phyloP scores from a whole-genome alignment of 2,797 vertebrate species.

The Hoplostethus atlanticus region DNA sequence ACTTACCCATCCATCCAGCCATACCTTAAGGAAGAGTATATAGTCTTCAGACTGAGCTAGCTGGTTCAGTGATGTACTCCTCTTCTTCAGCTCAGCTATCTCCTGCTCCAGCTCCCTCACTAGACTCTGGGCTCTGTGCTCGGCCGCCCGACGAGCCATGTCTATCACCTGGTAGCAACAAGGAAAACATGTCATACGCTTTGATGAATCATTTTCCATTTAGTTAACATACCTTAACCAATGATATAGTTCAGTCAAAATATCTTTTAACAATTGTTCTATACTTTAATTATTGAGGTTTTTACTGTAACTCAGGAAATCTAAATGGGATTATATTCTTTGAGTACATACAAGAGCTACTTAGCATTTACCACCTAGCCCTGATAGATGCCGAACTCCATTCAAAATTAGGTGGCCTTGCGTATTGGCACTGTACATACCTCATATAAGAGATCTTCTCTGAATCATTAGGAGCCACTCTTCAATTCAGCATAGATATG shows the following conservation, averaged over 20 bases:
- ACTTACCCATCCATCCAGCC: not conserved
- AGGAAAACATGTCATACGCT: too few relatives aligned
- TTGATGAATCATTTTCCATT: not conserved
- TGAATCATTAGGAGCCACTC: too few relatives aligned
- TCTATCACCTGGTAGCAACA: constrained; percentile 67
- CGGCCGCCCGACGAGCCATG: constrained; percentile 50
- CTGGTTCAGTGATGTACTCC: constrained; percentile 61
- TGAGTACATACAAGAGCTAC: too few relatives aligned
- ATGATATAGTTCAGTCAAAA: too few relatives aligned
- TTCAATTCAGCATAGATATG: too few relatives aligned
- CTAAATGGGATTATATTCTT: not conserved
- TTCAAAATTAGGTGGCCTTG: too few relatives aligned
- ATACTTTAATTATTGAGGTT: too few relatives aligned
- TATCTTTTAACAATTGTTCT: too few relatives aligned
- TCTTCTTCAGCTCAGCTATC: constrained; percentile 73
- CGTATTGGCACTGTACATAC: too few relatives aligned
- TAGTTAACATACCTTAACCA: not conserved
- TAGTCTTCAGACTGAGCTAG: constrained; percentile 71
- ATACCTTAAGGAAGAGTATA: constrained; percentile 77
- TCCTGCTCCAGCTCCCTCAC: constrained; percentile 79
- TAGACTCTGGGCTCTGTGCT: constrained; percentile 71
- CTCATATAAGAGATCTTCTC: too few relatives aligned
- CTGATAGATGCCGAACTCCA: too few relatives aligned
- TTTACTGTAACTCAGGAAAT: not conserved
- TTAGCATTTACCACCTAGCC: too few relatives aligned